Evolutionary conservation across 2,113 vertebrate species (phyloP).

Genomic region (Ivindomyrus marchei): DNA sequence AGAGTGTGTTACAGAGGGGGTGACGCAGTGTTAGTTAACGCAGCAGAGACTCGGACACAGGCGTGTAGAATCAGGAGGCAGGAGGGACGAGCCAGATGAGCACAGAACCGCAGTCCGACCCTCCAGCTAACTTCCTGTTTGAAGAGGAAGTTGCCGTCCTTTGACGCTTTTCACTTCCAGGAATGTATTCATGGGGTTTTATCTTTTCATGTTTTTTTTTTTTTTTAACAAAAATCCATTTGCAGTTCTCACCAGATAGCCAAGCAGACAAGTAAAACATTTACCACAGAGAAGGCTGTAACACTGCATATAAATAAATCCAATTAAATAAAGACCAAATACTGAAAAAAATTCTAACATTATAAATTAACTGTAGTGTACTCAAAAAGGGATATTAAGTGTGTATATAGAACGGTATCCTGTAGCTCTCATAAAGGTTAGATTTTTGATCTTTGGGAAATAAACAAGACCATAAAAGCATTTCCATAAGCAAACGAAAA

Average conservation of each 20-base stretch:
- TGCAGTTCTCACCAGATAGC: slow-evolving; percentile 27
- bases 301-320: slow-evolving; percentile 72
- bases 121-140: neutral
- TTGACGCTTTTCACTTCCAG: slow-evolving; percentile 33
- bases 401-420: slow-evolving; percentile 50
- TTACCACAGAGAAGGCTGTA: slow-evolving; percentile 40
- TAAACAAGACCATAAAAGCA: slow-evolving; percentile 37
- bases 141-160: neutral
- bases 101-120: neutral
- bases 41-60: neutral
- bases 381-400: slow-evolving; percentile 53
- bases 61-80: neutral
- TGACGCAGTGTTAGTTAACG: neutral
- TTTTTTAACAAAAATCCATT: slow-evolving; percentile 42
- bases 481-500: slow-evolving; percentile 55
- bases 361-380: slow-evolving; percentile 62
- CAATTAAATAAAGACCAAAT: slow-evolving; percentile 69
- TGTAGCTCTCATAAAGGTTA: slow-evolving; percentile 37
- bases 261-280: slow-evolving; percentile 35
- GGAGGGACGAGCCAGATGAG: neutral
- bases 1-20: neutral
- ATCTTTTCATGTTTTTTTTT: slow-evolving; percentile 30
- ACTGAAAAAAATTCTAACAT: slow-evolving; percentile 65
- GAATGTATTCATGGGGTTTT: slow-evolving; percentile 51
- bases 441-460: slow-evolving; percentile 22